phyloP scores from a whole-genome alignment of 30 jellyfish, hydroid and myxozoan species.

The Kudoa iwatai region DNA sequence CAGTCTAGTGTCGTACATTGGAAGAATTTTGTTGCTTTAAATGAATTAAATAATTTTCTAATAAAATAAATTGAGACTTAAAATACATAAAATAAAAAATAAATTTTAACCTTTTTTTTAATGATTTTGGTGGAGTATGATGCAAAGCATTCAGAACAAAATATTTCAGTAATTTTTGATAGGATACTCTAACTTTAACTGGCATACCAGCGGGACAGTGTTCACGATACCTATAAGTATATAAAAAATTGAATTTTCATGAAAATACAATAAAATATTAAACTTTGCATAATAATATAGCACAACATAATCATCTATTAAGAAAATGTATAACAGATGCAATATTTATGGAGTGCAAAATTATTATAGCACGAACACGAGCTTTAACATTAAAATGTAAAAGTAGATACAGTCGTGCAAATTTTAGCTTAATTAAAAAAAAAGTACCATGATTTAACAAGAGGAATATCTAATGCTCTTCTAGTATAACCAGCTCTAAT shows the following conservation, averaged over 20 bases:
- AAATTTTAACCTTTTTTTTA: constrained; percentile 49
- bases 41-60: constrained; percentile 51
- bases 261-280: too few species aligned
- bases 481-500: constrained; percentile 47
- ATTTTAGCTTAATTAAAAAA: not conserved
- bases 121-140: constrained; percentile 91
- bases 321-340: too few species aligned
- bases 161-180: constrained; percentile 48
- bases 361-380: too few species aligned
- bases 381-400: too few species aligned
- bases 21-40: constrained; percentile 73
- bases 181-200: constrained; percentile 76
- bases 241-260: too few species aligned
- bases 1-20: constrained; percentile 71
- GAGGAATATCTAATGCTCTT: constrained; percentile 65
- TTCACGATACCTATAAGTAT: constrained; percentile 30
- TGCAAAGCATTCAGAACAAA: constrained; percentile 72
- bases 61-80: not conserved
- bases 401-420: too few species aligned
- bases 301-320: too few species aligned
- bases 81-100: not conserved
- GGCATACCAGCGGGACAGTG: constrained; percentile 85
- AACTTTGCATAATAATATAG: too few species aligned
- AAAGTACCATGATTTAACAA: constrained; percentile 51
- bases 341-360: too few species aligned